These are phyloP conservation scores for Diachasmimorpha longicaudata DNA, from an alignment of 1,140 invertebrate genomes.

Conservation along the genomic window DNA sequence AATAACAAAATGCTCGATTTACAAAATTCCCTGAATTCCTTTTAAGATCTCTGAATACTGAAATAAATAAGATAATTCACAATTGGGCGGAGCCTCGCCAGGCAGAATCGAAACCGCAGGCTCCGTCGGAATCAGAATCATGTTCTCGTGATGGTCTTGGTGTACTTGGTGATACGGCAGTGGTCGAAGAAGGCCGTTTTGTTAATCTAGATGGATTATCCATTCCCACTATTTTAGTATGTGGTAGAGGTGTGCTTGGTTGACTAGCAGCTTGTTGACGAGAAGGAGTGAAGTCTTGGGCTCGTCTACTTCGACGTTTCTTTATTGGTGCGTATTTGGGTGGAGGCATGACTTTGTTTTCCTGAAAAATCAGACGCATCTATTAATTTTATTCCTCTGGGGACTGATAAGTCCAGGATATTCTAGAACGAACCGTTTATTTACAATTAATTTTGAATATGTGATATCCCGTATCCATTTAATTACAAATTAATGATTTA, in stretches of 20 bases:
- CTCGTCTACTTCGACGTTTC: slow-evolving; percentile 68
- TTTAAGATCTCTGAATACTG: neutral
- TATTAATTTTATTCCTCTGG: neutral
- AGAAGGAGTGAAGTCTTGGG: slow-evolving; percentile 61
- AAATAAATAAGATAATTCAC: slow-evolving; percentile 29
- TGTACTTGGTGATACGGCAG: slow-evolving; percentile 59
- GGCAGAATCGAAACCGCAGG: slow-evolving; percentile 78
- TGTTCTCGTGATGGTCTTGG: slow-evolving; percentile 47
- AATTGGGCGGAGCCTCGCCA: slow-evolving; percentile 66
- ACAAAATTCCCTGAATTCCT: neutral
- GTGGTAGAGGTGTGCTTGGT: slow-evolving; percentile 51
- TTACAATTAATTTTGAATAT: too few relatives aligned
- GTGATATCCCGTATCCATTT: too few relatives aligned
- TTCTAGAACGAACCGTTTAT: too few relatives aligned
- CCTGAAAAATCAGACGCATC: slow-evolving; percentile 35
- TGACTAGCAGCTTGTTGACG: slow-evolving; percentile 44
- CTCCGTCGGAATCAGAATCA: slow-evolving; percentile 82
- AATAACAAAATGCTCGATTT: neutral
- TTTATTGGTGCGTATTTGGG: slow-evolving; percentile 71
- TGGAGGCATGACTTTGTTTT: slow-evolving; percentile 72
- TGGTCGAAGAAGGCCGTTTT: slow-evolving; percentile 58
- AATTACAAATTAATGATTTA: too few relatives aligned
- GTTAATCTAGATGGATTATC: slow-evolving; percentile 31
- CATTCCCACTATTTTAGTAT: slow-evolving; percentile 36
- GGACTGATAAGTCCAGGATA: too few relatives aligned